These are phyloP conservation scores for Plectrocnemia conspersa DNA, from an alignment of 1,140 invertebrate species.

Conservation along the genomic window DNA sequence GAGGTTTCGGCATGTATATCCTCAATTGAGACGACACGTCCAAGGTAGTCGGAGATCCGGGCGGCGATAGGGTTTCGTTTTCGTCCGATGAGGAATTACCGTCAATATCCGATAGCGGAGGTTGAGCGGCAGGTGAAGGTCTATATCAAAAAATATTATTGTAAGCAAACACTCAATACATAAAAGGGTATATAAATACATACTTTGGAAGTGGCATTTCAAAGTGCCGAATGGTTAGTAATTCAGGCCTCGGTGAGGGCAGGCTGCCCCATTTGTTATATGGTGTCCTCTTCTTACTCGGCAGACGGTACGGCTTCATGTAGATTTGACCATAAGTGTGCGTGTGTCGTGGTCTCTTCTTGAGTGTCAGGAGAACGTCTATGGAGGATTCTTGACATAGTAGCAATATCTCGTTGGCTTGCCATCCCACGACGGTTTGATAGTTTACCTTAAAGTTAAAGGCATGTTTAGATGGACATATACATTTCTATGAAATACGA, in stretches of 20 bases:
- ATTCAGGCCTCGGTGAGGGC: conserved; percentile 60
- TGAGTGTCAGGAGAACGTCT: conserved; percentile 76
- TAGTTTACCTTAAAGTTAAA: conserved; percentile 80
- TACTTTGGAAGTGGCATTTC: conserved; percentile 58
- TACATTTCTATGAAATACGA: no score
- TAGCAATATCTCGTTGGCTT: conserved; percentile 72
- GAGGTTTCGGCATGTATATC: conserved; percentile 71
- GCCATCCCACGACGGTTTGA: conserved; percentile 89
- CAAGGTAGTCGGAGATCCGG: conserved; percentile 28
- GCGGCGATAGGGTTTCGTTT: conserved; percentile 25
- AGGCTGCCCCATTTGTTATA: conserved; percentile 63
- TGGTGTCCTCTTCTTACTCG: conserved; percentile 66
- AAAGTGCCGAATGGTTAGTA: conserved; percentile 62
- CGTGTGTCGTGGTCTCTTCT: conserved; percentile 77
- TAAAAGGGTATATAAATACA: conserved; percentile 26
- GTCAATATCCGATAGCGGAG: conserved; percentile 41
- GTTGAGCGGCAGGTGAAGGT: conserved; percentile 34
- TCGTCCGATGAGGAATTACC: conserved; percentile 39
- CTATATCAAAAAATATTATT: conserved; percentile 28
- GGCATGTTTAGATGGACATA: no score
- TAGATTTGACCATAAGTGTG: conserved; percentile 80
- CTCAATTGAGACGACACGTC: conserved; percentile 31
- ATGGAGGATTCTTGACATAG: conserved; percentile 72
- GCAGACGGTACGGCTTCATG: conserved; percentile 71
- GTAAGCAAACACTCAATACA: conserved; percentile 8